Evolutionary conservation across 2,888 invertebrate genomes (phyloP), one percentile per base, ranked within the genome.

Genomic region (Metalampra italica): DNA sequence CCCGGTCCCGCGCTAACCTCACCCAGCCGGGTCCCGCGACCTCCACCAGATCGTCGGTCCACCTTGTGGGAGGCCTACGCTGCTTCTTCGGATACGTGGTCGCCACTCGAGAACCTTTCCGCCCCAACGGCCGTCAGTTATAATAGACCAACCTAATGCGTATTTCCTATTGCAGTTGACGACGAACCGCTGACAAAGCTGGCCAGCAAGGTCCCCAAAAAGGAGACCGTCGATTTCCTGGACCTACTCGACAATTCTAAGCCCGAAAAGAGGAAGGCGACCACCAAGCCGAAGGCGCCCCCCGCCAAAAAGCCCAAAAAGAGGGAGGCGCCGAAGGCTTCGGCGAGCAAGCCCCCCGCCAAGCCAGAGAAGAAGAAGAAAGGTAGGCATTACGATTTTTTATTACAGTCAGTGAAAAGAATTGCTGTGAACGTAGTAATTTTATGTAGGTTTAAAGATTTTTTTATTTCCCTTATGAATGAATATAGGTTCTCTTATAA

Each of bases 281-380:
- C 75, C 0, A 47, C 66, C 0, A 86, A 83, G 62, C 46, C 61
- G 0, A 86, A 85, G 53, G 51, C 68, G 0, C 52, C 73, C 0
- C 68, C 83, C 0, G 53, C 76, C 0, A 87, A 85, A 61, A 83
- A 84, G 55, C 45, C 67, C 0, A 86, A 84, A 54, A 77, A 75
- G 51, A 80, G 77, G 45, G 78, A 82, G 9, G 43, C 58, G 0
- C 60, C 62, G 0, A 82, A 80, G 38, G 68, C 85, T 0, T 60
- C 78, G 0, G 74, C 70, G 9, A 85, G 82, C 54, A 86, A 86
- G 53, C 56, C 66, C 1, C 42, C 66, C 9, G 44, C 66, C n/a
- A 82, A 82, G 50, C 64, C 74, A 0, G 79, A 79, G 66, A 86
- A 82, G 69, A 88, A 87, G 60, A 87, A 87, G 49, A 89, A 87